Evolutionary conservation across 2,113 vertebrate genomes (phyloP).

Genomic region (Acrocephalus arundinaceus): DNA sequence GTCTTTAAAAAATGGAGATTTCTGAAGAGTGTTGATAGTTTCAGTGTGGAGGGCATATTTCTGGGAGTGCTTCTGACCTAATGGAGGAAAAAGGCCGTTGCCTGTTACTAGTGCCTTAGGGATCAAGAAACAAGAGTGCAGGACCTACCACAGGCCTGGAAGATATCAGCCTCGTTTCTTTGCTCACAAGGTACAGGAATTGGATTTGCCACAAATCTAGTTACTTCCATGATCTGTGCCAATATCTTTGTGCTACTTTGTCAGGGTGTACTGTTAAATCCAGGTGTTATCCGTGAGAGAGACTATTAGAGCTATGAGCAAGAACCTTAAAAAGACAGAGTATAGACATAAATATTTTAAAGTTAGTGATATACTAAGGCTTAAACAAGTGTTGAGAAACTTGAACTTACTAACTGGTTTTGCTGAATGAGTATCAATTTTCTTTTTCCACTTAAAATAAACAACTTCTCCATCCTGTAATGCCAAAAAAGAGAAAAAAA

Average conservation of each 20-base stretch:
- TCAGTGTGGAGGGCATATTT: conserved; percentile 73
- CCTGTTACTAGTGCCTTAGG: neutral
- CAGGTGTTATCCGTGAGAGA: neutral
- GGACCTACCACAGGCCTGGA: neutral
- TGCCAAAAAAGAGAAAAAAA: conserved; percentile 39
- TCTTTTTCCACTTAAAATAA: conserved; percentile 84
- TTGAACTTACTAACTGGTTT: conserved; percentile 76
- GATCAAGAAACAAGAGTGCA: neutral
- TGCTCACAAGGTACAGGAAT: neutral
- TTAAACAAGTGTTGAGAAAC: neutral
- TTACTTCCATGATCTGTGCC: neutral
- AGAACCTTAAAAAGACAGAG: neutral
- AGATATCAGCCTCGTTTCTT: neutral
- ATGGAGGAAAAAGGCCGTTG: neutral
- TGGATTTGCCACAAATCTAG: neutral
- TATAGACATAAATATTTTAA: neutral
- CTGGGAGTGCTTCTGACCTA: conserved; percentile 64
- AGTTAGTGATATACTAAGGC: neutral
- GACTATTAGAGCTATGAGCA: neutral
- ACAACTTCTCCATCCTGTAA: conserved; percentile 84
- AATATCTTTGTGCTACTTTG: neutral
- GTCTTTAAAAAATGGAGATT: conserved; percentile 90
- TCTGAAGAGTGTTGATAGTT: conserved; percentile 80
- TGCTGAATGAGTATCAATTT: conserved; percentile 70
- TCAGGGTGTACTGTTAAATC: neutral